Conservation (phyloP, 2,888 invertebrate species). For the Suillia variegata region DNA sequence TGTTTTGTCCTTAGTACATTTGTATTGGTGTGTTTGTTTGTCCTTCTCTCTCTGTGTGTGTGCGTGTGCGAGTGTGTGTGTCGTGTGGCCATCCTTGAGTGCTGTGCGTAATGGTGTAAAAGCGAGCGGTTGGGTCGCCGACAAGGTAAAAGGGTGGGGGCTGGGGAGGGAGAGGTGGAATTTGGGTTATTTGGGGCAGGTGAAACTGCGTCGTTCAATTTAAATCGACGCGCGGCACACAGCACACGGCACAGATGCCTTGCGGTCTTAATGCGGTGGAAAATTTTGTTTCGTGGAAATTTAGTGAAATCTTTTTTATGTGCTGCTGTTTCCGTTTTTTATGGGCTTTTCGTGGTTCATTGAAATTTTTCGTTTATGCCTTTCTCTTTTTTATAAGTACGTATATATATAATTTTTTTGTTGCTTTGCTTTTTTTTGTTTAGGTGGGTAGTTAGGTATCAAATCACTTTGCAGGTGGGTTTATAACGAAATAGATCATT, state of each 20-base stretch:
- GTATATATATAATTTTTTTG: too few relatives aligned
- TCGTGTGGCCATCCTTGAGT: not conserved
- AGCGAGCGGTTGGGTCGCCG: not conserved
- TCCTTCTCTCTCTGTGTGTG: not conserved
- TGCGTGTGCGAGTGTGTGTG: not conserved
- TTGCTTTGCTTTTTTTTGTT: not conserved
- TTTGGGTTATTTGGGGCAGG: too few relatives aligned
- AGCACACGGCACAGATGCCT: too few relatives aligned
- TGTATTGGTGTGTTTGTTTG: conserved; percentile 3
- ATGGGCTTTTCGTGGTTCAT: not conserved
- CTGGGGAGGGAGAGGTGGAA: too few relatives aligned
- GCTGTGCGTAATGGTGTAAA: not conserved
- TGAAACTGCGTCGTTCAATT: conserved; percentile 17
- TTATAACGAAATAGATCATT: not conserved
- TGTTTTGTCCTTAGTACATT: not conserved
- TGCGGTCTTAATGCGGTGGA: conserved; percentile 1
- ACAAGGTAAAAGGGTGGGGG: too few relatives aligned
- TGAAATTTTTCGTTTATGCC: not conserved
- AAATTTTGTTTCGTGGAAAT: not conserved
- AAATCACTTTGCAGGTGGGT: not conserved
- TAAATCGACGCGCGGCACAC: conserved; percentile 21
- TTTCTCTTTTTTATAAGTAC: not conserved
- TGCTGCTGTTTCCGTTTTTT: not conserved
- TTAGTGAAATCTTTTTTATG: not conserved
- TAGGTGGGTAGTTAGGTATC: not conserved